A percentile compares a stretch with the other conserved stretches of the same genome.
These are phyloP conservation scores for Anser brachyrhynchus DNA, from an alignment of 2,113 vertebrate genomes.

Conservation along the genomic window DNA sequence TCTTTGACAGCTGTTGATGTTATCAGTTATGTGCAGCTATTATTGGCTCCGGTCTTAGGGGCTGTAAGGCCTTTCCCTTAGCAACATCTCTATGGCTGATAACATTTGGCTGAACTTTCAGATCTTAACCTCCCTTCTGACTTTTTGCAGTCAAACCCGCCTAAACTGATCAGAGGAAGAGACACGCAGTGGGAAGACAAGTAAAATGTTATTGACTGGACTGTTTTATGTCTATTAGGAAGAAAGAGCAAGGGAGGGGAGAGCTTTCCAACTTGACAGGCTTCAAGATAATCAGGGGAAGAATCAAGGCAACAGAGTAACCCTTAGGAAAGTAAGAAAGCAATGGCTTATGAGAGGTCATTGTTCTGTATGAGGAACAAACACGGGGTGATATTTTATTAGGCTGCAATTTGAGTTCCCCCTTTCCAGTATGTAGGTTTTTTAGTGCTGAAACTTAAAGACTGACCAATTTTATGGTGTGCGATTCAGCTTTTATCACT, in stretches of 20 bases:
- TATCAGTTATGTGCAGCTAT: conserved; percentile 87
- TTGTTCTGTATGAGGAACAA: conserved; percentile 68
- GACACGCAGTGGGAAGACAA: conserved; percentile 84
- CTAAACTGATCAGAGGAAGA: conserved; percentile 86
- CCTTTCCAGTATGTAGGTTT: neutral
- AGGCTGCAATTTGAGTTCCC: conserved; percentile 22
- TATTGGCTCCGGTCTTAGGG: conserved; percentile 86
- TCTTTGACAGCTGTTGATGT: conserved; percentile 92
- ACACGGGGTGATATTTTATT: conserved; percentile 31
- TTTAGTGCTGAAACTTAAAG: neutral
- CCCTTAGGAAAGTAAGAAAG: conserved; percentile 76
- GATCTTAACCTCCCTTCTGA: conserved; percentile 93
- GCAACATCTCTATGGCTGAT: conserved; percentile 89
- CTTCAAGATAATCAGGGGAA: conserved; percentile 89
- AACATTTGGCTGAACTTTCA: conserved; percentile 99
- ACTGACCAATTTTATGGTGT: neutral
- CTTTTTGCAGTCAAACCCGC: conserved; percentile 84
- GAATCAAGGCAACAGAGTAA: conserved; percentile 78
- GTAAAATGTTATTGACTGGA: conserved; percentile 92
- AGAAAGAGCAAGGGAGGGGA: conserved; percentile 83
- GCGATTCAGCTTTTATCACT: neutral
- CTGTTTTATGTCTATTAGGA: conserved; percentile 89
- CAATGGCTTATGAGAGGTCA: conserved; percentile 74
- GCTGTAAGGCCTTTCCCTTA: conserved; percentile 83
- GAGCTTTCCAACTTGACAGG: conserved; percentile 82